Conservation (phyloP, 2,797 vertebrate species). For the Serranus cabrilla region DNA sequence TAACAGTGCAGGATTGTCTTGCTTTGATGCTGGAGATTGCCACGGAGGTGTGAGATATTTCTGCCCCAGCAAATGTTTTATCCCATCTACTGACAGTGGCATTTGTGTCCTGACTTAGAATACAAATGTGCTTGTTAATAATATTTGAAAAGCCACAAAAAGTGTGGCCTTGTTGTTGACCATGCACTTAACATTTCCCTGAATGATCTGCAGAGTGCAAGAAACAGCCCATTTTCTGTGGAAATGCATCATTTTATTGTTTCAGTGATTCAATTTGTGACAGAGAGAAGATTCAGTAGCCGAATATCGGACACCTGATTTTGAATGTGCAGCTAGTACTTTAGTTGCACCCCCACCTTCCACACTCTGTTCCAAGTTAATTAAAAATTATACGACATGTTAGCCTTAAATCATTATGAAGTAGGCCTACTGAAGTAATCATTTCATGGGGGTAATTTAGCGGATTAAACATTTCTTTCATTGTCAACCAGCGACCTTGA, state of each 20-base stretch:
- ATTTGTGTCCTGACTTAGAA: constrained; percentile 33
- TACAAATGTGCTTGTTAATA: constrained; percentile 31
- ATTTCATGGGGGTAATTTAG: constrained; percentile 75
- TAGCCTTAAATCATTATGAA: constrained; percentile 82
- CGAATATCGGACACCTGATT: constrained; percentile 41
- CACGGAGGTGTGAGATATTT: constrained; percentile 37
- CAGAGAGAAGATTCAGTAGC: constrained; percentile 34
- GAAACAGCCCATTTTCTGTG: constrained; percentile 2
- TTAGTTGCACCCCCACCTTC: constrained; percentile 64
- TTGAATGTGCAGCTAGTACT: constrained; percentile 68
- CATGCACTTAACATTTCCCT: constrained; percentile 31
- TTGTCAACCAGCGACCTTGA: constrained; percentile 80
- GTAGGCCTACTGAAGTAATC: constrained; percentile 72
- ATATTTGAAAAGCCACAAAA: constrained; percentile 3
- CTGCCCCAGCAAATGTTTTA: constrained; percentile 29
- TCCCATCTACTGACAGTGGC: constrained; percentile 16
- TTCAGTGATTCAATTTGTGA: constrained; percentile 38
- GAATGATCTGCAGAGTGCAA: constrained; percentile 1
- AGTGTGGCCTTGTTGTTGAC: constrained; percentile 11
- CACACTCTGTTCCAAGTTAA: constrained; percentile 75
- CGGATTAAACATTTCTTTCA: constrained; percentile 82
- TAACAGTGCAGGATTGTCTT: constrained; percentile 54
- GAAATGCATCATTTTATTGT: constrained; percentile 22
- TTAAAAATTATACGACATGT: constrained; percentile 84
- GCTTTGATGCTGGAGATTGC: constrained; percentile 51